Base-by-base conservation (phyloP, 2,888 invertebrate species). In the Heliconius ismenius region DNA sequence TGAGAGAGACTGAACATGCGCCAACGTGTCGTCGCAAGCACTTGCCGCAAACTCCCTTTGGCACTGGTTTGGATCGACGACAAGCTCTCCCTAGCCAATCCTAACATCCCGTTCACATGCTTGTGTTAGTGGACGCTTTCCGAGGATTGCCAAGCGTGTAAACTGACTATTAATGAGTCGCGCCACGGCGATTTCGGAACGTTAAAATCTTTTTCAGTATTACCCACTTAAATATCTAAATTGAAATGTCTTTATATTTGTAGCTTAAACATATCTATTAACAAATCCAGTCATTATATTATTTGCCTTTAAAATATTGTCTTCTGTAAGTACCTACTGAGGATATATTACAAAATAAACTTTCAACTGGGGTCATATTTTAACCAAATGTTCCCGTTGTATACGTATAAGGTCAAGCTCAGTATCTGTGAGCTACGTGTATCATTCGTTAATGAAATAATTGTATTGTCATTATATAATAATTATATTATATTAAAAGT, bases 291-390 rank as follows among this genome's bases (percentile, higher is more conserved):
- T 43, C 28, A 49, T 54, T 54, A 28, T 28, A 69, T 36, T 65
- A 67, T 49, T 74, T 63, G 64, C 26, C 21, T 65, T 75, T 49
- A 58, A 39, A 60, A 36, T 36, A 72, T 39, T 54, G n/a, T 70
- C 28, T 32, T 32, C 54, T 13, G 11, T 54, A 32, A 28, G 24
- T 28, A 69, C 28, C 9, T 68, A 21, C 4, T 67, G 6, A 26
- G 26, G 15, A 18, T 32, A 65, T 36, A 65, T 36, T 36, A n/a
- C 43, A 65, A 65, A 36, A 65, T 21, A 36, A 18, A 58, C n/a
- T 75, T 72, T 79, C 15, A 76, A 78, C 79, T 80, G 77, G 78
- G 78, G 78, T 77, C 78, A 77, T 80, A 78, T 63, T 58, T 43
- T 54, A 36, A 58, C 13, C 3, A 24, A 54, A 58, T 32, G 4